These are phyloP conservation scores for Tetramorium simillimum DNA, from an alignment of 1,140 invertebrate species.

Conservation along the genomic window DNA sequence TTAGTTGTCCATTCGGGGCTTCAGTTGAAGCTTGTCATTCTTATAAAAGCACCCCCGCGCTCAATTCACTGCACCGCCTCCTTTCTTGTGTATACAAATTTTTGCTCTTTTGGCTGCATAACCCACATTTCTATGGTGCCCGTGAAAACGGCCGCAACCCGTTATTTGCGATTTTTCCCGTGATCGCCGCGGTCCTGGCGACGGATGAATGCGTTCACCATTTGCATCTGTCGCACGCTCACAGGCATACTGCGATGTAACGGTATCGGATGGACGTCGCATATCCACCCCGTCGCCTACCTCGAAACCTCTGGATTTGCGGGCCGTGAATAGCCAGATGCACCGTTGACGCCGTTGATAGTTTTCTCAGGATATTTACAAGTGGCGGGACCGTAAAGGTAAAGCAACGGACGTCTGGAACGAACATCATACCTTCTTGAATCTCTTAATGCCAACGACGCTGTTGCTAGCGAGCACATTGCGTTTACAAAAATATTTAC, in stretches of 20 bases:
- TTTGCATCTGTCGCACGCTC: constrained; percentile 71
- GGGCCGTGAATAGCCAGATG: constrained; percentile 12
- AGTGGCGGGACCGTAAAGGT: background rate
- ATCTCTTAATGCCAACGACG: background rate
- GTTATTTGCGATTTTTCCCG: constrained; percentile 80
- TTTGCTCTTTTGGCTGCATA: constrained; percentile 83
- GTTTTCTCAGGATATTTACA: background rate
- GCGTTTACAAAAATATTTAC: background rate
- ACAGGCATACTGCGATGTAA: constrained; percentile 35
- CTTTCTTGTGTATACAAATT: constrained; percentile 84
- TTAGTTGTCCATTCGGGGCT: constrained; percentile 68
- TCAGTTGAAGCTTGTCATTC: constrained; percentile 59
- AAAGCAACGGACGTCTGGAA: background rate
- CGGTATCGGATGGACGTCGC: constrained; percentile 51
- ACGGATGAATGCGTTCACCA: constrained; percentile 65
- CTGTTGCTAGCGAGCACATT: background rate
- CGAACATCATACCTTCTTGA: background rate
- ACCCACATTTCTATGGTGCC: constrained; percentile 83
- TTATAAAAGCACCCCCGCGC: constrained; percentile 63
- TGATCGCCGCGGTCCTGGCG: constrained; percentile 19
- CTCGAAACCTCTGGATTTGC: constrained; percentile 58
- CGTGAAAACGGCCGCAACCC: constrained; percentile 78
- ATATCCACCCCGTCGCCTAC: constrained; percentile 25
- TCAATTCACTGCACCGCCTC: constrained; percentile 69
- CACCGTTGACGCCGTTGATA: constrained; percentile 26